Evolutionary conservation across 2,797 vertebrate species (phyloP), one percentile per base, ranked within the genome.

Genomic region (Sebastes melanostomus): DNA sequence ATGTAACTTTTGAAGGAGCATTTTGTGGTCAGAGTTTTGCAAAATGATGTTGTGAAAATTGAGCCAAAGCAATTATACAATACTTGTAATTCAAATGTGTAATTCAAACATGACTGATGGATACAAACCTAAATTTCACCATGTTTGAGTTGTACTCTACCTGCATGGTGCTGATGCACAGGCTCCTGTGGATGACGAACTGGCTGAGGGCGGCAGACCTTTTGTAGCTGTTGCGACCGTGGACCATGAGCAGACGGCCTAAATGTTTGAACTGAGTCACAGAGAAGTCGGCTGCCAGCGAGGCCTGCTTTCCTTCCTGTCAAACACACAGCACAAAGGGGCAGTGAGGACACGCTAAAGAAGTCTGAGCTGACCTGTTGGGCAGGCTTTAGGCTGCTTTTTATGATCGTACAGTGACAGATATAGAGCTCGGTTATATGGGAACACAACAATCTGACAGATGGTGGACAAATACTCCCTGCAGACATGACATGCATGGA

Each of bases 101-200:
- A 8, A 11, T 46, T 42, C 55, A 16, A 66, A 7, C 24, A 13
- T 4, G n/a, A 14, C n/a, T 59, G 16, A 34, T 22, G 3, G 22
- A 12, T 29, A 58, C 18, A 66, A 16, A 54, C 7, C 2, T 7
- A 59, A 32, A 62, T 1, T 3, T 8, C 73, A 52, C 29, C 18
- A 1, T 25, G 72, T 24, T 27, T n/a, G 0, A 27, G 55, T 5
- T n/a, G 24, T 1, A 13, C 22, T 58, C 67, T 95, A 99, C 98
- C 98, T 99, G 98, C 98, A 99, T 99, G 87, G 98, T 98, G 89
- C 97, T 99, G 93, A 99, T 99, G 91, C 98, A 99, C 66, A 99
- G 93, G 91, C 98, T 99, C 87, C 98, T 94, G 94, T 99, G 98
- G 93, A 99, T 99, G 78, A 99, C 98, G 10, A 99, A 99, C 95